Evolutionary conservation across 2,797 vertebrate genomes (phyloP).

Genomic region (Hephaestus fuliginosus): DNA sequence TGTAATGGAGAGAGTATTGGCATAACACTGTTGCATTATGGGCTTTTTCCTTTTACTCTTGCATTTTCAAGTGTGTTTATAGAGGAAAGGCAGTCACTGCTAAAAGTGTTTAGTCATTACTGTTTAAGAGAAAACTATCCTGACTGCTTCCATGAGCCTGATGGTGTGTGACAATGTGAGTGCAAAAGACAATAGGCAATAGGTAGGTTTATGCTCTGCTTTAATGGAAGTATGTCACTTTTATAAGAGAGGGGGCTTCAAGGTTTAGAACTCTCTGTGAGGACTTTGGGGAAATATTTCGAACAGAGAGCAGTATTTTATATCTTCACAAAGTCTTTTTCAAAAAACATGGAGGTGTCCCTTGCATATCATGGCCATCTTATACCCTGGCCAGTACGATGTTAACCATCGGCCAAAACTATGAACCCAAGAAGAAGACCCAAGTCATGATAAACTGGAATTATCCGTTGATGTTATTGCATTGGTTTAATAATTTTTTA

Average conservation of each 20-base stretch:
- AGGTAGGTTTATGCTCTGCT: not conserved
- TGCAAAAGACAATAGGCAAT: not conserved
- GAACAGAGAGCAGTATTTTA: not conserved
- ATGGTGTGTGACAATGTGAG: not conserved
- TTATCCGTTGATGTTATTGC: not conserved
- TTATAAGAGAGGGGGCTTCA: not conserved
- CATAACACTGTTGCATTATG: no score
- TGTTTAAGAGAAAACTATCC: not conserved
- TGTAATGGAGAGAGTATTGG: no score
- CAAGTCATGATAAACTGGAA: not conserved
- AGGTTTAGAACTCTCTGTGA: not conserved
- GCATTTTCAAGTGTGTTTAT: no score
- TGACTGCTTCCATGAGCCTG: not conserved
- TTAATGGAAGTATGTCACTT: not conserved
- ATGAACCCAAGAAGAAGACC: not conserved
- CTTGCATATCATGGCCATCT: no score
- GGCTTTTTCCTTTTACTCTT: no score
- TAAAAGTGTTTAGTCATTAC: no score
- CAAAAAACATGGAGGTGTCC: not conserved
- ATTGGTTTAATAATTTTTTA: constrained; percentile 5
- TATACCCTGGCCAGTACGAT: not conserved
- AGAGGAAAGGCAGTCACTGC: no score
- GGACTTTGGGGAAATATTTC: not conserved
- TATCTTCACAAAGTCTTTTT: not conserved
- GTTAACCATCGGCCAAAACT: not conserved